Evolutionary conservation across 2,797 vertebrate genomes (phyloP), one percentile per base, ranked within the genome.

Genomic region (Liparis tanakae): DNA sequence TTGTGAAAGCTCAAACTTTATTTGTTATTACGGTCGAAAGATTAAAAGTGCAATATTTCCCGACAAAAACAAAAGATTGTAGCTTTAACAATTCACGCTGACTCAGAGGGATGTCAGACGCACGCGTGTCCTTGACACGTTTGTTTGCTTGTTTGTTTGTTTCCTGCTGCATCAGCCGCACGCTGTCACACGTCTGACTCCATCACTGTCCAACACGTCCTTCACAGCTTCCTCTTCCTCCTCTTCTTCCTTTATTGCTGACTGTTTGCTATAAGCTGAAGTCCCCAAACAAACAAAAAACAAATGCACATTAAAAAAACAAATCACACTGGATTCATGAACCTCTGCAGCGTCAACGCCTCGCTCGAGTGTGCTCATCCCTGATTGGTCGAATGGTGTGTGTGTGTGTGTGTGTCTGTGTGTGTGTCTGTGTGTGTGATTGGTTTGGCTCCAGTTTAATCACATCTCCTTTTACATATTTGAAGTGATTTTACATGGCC

Each of bases 161-260:
- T 15, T 25, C 33, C 69, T 43, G 58, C 58, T 60, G 58, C 37
- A 43, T 60, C 37, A 25, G 58, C 37, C 17, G 7, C 17, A n/a
- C 36, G 68, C 53, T 73, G 65, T 79, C 74, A 67, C 74, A 17
- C 4, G 44, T 65, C 60, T 18, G 55, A 39, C 74, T 62, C 69
- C 73, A 59, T 79, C 76, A 36, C 61, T 37, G 67, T 72, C 75
- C 75, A 25, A 6, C 18, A 1, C 0, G 50, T 37, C 79, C 65
- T 65, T 61, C 69, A 18, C 64, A 2, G 18, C 5, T 53, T 53
- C 20, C 6, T 53, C 20, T 0, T 13, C 5, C 25, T 44, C 22
- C 8, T n/a, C n/a, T n/a, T 36, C 13, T 30, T 25, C 4, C 1
- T 22, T 59, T 41, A 36, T 9, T 17, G 51, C 58, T 60, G 63